These are phyloP conservation scores for Campoletis sonorensis DNA, from an alignment of 1,140 invertebrate genomes.

Conservation along the genomic window DNA sequence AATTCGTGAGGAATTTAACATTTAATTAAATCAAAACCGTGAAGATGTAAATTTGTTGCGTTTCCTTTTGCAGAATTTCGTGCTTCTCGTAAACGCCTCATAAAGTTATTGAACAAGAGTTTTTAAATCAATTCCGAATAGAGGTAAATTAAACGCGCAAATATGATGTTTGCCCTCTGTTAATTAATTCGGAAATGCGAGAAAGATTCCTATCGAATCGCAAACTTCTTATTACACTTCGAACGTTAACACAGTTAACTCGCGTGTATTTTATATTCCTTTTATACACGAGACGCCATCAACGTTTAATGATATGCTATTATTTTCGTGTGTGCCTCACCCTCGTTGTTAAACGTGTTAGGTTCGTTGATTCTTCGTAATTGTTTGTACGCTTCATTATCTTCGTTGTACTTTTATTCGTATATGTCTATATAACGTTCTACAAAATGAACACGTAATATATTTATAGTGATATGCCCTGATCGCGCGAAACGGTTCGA, in stretches of 20 bases:
- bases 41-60: too few species aligned
- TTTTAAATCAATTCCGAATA: not conserved
- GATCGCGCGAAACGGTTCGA: too few species aligned
- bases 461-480: not conserved
- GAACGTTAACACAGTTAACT: not conserved
- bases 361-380: conserved; percentile 1
- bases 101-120: not conserved
- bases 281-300: conserved; percentile 20
- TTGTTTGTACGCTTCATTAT: conserved; percentile 23
- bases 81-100: not conserved
- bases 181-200: conserved; percentile 13
- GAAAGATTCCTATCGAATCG: conserved; percentile 30
- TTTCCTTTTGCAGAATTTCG: not conserved
- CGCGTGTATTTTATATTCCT: not conserved
- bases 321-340: conserved; percentile 37
- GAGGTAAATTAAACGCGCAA: not conserved
- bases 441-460: not conserved
- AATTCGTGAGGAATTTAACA: too few species aligned
- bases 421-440: not conserved
- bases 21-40: too few species aligned
- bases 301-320: conserved; percentile 28
- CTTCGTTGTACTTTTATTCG: not conserved
- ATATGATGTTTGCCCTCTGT: conserved; percentile 9
- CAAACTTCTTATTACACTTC: conserved; percentile 26
- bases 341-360: conserved; percentile 29